Percentiles rank a stretch among this genome's conserved stretches.
phyloP scores from a whole-genome alignment of 2,797 vertebrate genomes.

The Tiaroga cobitis region DNA sequence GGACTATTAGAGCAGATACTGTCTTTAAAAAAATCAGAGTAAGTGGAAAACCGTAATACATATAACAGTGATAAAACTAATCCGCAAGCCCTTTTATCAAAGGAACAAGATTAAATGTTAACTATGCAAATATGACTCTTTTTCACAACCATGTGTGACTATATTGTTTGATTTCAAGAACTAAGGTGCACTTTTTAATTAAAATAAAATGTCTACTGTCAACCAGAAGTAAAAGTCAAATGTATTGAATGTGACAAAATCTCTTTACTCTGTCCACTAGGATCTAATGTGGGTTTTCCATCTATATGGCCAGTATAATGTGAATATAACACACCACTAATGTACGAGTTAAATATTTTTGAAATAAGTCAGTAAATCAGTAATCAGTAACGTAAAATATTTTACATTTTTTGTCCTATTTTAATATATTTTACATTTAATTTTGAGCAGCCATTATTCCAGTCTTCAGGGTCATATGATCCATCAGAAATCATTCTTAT shows the following conservation, averaged over 20 bases:
- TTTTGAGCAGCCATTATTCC: neutral
- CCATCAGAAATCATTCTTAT: neutral
- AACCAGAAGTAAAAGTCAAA: neutral
- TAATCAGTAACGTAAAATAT: neutral
- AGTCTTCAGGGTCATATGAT: neutral
- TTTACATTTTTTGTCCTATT: fast-evolving
- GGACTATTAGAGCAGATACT: slow-evolving; percentile 51
- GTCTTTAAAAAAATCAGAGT: slow-evolving; percentile 58
- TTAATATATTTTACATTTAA: neutral
- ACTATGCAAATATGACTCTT: slow-evolving; percentile 1
- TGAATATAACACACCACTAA: neutral
- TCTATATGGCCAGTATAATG: neutral
- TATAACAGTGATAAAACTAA: neutral
- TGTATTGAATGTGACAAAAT: neutral
- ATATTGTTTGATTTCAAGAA: slow-evolving; percentile 10
- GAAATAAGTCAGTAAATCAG: neutral
- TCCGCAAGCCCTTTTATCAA: neutral
- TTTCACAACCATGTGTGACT: slow-evolving; percentile 6
- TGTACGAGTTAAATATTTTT: neutral
- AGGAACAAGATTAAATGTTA: neutral
- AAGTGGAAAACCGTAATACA: slow-evolving; percentile 15
- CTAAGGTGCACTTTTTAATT: slow-evolving; percentile 2
- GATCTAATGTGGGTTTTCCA: neutral
- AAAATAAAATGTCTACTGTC: slow-evolving; percentile 16
- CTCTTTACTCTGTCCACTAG: neutral